Evolutionary conservation across 2,797 vertebrate genomes (phyloP).

Genomic region (Argya squamiceps): DNA sequence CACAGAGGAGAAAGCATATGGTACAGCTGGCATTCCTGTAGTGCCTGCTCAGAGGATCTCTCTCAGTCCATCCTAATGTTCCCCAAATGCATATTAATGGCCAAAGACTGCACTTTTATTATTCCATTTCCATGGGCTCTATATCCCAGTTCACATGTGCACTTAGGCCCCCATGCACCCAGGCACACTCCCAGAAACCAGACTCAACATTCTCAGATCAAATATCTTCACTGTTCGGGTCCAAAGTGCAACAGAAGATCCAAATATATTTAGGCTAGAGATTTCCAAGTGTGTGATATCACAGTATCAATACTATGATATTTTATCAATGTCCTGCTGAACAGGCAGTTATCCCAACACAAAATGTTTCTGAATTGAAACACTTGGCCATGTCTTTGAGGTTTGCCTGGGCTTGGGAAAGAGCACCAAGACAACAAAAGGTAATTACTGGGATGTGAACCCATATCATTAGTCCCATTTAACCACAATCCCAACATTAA

Average conservation of each 20-base stretch:
- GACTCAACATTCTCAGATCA: neutral
- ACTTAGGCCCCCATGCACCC: neutral
- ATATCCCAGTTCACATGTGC: accelerated
- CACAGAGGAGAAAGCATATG: neutral
- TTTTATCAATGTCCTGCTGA: neutral
- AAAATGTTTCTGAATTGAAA: neutral
- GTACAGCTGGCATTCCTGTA: neutral
- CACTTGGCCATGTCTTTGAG: neutral
- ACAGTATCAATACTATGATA: neutral
- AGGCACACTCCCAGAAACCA: neutral
- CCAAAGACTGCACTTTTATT: neutral
- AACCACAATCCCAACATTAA: neutral
- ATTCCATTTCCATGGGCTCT: neutral
- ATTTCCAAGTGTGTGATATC: neutral
- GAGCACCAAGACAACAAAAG: neutral
- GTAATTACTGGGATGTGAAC: neutral
- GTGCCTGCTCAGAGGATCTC: neutral
- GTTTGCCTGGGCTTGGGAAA: neutral
- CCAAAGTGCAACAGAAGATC: neutral
- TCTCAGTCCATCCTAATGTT: neutral
- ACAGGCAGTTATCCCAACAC: neutral
- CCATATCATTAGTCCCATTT: neutral
- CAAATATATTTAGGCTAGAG: neutral
- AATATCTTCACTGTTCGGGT: neutral
- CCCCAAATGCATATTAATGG: neutral